phyloP scores from a whole-genome alignment of 2,888 invertebrate species.

The Eumacrocentrus americanus region DNA sequence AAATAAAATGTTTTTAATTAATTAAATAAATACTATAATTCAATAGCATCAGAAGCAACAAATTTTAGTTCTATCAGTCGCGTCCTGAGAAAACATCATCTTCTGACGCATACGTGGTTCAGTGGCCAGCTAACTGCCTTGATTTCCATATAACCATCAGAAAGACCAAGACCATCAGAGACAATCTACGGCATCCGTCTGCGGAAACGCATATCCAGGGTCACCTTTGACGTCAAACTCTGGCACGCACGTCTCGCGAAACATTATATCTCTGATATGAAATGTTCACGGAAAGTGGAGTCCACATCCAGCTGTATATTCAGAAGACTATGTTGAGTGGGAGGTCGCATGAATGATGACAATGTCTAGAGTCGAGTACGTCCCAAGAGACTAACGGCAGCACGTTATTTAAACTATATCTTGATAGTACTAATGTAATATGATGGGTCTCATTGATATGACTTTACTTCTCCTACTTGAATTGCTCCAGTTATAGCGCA shows the following conservation, averaged over 20 bases:
- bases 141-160: background rate
- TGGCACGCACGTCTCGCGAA: conserved; percentile 10
- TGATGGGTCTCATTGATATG: too few species aligned
- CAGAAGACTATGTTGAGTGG: background rate
- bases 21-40: background rate
- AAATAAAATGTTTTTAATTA: background rate
- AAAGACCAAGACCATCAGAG: conserved; percentile 10
- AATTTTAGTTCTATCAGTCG: background rate
- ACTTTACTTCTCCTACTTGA: too few species aligned
- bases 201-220: conserved; percentile 52
- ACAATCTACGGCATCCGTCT: conserved; percentile 24
- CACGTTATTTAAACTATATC: too few species aligned
- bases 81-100: background rate
- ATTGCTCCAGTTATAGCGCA: too few species aligned
- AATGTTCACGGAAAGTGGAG: background rate
- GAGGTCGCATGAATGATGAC: background rate
- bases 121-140: background rate
- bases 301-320: background rate
- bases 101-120: too few species aligned
- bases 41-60: background rate
- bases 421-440: too few species aligned
- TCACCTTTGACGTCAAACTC: conserved; percentile 57
- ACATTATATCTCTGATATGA: conserved; percentile 18
- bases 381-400: too few species aligned
- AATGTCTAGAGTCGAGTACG: too few species aligned